phyloP scores from a whole-genome alignment of 2,113 vertebrate species.

The Sula dactylatra region DNA sequence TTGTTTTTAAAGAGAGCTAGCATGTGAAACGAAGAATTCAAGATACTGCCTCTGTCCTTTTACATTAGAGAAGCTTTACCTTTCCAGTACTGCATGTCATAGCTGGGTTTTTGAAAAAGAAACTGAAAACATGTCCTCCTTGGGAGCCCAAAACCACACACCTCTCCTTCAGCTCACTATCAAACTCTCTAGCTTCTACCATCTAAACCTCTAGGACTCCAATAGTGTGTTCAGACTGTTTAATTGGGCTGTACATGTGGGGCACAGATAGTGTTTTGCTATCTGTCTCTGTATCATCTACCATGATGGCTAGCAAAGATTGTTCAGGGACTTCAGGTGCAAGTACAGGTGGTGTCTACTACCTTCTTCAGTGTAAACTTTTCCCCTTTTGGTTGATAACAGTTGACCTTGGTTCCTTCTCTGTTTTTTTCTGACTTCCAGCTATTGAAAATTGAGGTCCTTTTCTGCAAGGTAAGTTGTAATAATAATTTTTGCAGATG shows the following conservation, averaged over 20 bases:
- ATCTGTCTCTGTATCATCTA: background rate
- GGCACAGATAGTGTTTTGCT: background rate
- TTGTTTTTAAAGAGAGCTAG: background rate
- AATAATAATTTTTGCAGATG: conserved; percentile 17
- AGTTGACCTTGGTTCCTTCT: conserved; percentile 1
- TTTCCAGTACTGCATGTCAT: background rate
- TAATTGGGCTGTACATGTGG: background rate
- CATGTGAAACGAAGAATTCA: background rate
- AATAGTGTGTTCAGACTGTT: background rate
- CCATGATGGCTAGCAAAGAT: background rate
- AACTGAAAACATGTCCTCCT: background rate
- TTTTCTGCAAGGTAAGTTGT: background rate
- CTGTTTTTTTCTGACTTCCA: conserved; percentile 36
- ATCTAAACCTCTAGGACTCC: background rate
- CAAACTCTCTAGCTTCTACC: background rate
- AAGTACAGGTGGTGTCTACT: background rate
- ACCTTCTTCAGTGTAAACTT: background rate
- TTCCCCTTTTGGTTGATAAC: background rate
- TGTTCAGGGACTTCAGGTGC: background rate
- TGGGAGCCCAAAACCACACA: background rate
- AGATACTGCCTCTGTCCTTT: background rate
- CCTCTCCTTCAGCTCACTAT: background rate
- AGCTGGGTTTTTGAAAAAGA: background rate
- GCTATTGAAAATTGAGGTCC: conserved; percentile 15
- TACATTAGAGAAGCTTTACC: background rate